Base-by-base conservation (phyloP, 2,888 invertebrate genomes). In the Drosophila bunnanda region DNA sequence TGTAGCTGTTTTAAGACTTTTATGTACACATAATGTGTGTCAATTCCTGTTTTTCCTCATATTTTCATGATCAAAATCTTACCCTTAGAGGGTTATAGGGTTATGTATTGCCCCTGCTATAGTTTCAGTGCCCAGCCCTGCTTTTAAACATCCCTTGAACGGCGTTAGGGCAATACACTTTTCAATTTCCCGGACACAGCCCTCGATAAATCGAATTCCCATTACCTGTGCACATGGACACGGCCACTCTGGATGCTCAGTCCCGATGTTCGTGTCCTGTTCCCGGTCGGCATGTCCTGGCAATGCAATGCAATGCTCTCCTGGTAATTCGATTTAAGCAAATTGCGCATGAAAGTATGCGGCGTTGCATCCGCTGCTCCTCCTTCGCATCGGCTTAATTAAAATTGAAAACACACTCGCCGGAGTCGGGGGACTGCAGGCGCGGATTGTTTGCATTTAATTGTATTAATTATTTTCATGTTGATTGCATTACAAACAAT, bases 391-490 rank as follows among this genome's bases (percentile, higher is more conserved):
- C 22, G 28, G 71, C 80, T 85, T 80, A 82, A 82, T 82, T 85
- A 78, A 80, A 80, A 78, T 74, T 71, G 72, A 66, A 74, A 52
- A 57, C 25, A 56, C 43, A 55, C 34, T 44, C 57, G 43, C n/a
- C n/a, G n/a, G n/a, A 39, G 10, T 10, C 50, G 50, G 32, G 50
- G 38, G 32, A 46, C 32, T 38, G 44, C 5, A 25, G n/a, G 44
- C 36, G 53, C 55, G 54, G 48, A 60, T 50, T 80, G 80, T 75
- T 79, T 79, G 62, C 69, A 70, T 79, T 80, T 72, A 60, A 74
- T 86, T 79, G 69, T 77, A 68, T 80, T 78, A 79, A 86, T 80
- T 86, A 79, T 81, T 81, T 86, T 87, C 62, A 76, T 78, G 82
- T 81, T 82, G 80, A 82, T 78, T 82, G 79, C 79, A 81, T 81